These are phyloP conservation scores for Cyanoliseus patagonus DNA, from an alignment of 2,113 vertebrate genomes.

Conservation along the genomic window DNA sequence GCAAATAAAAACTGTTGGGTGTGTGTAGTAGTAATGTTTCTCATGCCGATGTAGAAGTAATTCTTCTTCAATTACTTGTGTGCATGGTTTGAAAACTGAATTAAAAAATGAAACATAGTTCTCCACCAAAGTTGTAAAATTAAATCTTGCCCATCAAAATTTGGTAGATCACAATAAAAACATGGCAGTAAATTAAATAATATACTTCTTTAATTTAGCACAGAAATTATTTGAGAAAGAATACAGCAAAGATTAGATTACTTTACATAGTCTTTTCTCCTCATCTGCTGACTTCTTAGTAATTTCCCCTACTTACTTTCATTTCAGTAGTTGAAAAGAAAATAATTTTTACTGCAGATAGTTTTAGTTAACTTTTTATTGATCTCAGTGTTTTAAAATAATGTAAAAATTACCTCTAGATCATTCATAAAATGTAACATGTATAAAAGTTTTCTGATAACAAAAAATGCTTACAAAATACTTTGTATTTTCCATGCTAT, in stretches of 20 bases:
- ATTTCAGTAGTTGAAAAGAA: not conserved
- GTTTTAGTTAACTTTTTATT: not conserved
- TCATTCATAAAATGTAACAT: not conserved
- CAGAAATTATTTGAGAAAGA: not conserved
- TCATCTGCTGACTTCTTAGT: not conserved
- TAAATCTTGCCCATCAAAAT: not conserved
- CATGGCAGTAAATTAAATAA: not conserved
- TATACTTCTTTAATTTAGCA: not conserved
- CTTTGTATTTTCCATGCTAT: not conserved
- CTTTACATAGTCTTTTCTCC: not conserved
- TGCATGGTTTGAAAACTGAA: not conserved
- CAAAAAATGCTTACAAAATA: not conserved
- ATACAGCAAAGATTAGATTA: not conserved
- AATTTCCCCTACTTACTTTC: not conserved
- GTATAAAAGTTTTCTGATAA: not conserved
- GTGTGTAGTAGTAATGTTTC: not conserved
- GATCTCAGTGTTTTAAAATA: not conserved
- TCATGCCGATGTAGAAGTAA: not conserved
- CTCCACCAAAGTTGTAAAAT: not conserved
- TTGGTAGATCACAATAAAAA: not conserved
- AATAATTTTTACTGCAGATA: not conserved
- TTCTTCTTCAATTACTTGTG: not conserved
- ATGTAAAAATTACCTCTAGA: not conserved
- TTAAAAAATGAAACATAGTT: not conserved
- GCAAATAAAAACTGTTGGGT: not conserved